Evolutionary conservation across 1,140 invertebrate genomes (phyloP).

Genomic region (Rhagoletis pomonella): DNA sequence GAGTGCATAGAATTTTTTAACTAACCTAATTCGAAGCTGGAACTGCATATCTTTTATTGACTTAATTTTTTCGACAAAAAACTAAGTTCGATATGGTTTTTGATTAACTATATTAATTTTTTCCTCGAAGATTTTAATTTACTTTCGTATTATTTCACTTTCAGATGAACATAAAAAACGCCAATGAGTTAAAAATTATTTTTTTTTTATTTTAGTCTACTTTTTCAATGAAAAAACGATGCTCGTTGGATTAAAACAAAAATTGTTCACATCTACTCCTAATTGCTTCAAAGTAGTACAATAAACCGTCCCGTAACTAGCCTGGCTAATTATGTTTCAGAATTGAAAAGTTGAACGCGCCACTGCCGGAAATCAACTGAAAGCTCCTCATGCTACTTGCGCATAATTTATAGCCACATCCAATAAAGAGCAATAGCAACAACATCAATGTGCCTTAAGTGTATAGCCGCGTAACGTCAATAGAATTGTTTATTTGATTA

Average conservation of each 20-base stretch:
- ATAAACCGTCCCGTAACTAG: background rate
- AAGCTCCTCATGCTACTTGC: background rate
- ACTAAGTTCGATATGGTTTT: too few species aligned
- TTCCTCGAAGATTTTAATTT: too few species aligned
- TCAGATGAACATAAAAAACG: background rate
- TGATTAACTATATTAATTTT: too few species aligned
- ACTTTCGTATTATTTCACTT: background rate
- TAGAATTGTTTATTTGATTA: too few species aligned
- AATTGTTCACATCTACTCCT: background rate
- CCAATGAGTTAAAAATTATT: background rate
- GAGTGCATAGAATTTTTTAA: too few species aligned
- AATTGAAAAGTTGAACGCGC: slow-evolving; percentile 10
- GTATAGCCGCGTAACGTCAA: slow-evolving; percentile 5
- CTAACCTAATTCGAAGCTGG: too few species aligned
- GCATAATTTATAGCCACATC: too few species aligned
- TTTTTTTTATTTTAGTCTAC: background rate
- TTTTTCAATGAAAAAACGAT: too few species aligned
- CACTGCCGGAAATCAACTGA: slow-evolving; percentile 31
- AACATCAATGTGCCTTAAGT: background rate
- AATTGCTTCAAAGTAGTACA: background rate
- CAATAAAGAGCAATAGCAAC: too few species aligned
- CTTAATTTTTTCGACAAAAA: too few species aligned
- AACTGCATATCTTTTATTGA: too few species aligned
- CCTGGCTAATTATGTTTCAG: background rate
- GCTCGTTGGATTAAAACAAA: too few species aligned